Base-by-base conservation (phyloP, 64 coral and sea anemone species). In the Trachythela sp. region DNA sequence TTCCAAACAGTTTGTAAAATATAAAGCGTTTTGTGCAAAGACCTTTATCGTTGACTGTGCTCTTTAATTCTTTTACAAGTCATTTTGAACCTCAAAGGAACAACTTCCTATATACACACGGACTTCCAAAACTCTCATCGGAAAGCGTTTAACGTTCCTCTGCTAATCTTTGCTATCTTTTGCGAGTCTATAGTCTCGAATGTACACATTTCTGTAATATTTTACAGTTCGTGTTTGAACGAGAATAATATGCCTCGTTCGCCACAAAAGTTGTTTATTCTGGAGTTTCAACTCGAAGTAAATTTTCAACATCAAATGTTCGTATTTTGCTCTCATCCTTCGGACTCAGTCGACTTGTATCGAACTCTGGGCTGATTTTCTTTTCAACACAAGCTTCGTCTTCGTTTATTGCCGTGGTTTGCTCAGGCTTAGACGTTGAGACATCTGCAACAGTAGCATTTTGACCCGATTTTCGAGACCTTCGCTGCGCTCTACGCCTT, bases 301-400 rank as follows among this genome's bases (percentile, higher is more conserved):
- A 22, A 36, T 80, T 80, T 22, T 80, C 75, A 80, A 80, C 75
- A 80, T 80, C 75, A 80, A 80, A 80, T 18, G 75, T 36, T 80
- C 75, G 31, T 37, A 35, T 15, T 80, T 80, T 80, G 15, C 33
- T 35, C 0, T 80, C 75, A 80, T 39, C 15, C 20, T 80, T 80
- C 13, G 34, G 13, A 80, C 7, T 35, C 20, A 35, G 13, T 15
- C 75, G 31, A 36, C 4, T 30, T 2, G 31, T 39, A 13, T 35
- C 75, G 75, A 80, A 0, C 31, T 80, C 75, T 29, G 75, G 75
- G 30, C 9, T 37, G 13, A 0, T 35, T 9, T 39, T 13, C 37
- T 0, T 10, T 34, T 35, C 75, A 80, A 37, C 26, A 15, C 33
- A 80, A 30, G 75, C 11, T 37, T 80, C 75, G 13, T 80, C 75